Evolutionary conservation across 2,888 invertebrate genomes (phyloP).

Genomic region (Pimpla rufipes): DNA sequence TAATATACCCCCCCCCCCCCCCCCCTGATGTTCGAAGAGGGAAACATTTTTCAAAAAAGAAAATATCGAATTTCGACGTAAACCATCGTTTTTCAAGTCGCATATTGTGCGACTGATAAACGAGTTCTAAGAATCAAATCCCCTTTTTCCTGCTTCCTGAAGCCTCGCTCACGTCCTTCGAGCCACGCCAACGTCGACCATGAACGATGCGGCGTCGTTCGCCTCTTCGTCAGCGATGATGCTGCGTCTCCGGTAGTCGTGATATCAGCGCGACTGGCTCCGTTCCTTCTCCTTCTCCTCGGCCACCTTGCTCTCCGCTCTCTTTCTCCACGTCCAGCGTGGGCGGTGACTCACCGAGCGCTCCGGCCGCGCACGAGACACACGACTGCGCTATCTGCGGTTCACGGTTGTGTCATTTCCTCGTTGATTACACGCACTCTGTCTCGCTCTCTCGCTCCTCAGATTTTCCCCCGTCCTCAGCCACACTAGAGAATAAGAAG

Average conservation of each 20-base stretch:
- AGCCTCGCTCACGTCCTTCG: not conserved
- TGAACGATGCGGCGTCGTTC: not conserved
- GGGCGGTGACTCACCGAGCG: slow-evolving; percentile 51
- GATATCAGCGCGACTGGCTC: slow-evolving; percentile 2
- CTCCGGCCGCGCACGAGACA: slow-evolving; percentile 24
- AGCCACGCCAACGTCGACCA: not conserved
- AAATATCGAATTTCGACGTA: no score
- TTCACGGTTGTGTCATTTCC: slow-evolving; percentile 69
- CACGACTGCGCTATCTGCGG: slow-evolving; percentile 60
- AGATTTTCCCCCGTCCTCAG: not conserved
- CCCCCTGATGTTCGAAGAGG: no score
- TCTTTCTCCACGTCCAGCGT: slow-evolving; percentile 33
- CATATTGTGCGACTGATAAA: no score
- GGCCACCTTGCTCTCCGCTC: not conserved
- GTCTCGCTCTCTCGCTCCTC: not conserved
- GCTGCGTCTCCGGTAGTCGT: not conserved
- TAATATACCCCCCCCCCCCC: no score
- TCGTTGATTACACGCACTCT: slow-evolving; percentile 59
- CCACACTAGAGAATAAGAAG: slow-evolving; percentile 12
- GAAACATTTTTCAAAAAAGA: no score
- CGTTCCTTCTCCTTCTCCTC: not conserved
- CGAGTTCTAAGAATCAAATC: not conserved
- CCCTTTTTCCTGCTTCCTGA: not conserved
- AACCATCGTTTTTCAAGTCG: no score
- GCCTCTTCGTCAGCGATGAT: slow-evolving; percentile 3